Conservation (phyloP, 2,888 invertebrate genomes). For the Apodemia hepburni region DNA sequence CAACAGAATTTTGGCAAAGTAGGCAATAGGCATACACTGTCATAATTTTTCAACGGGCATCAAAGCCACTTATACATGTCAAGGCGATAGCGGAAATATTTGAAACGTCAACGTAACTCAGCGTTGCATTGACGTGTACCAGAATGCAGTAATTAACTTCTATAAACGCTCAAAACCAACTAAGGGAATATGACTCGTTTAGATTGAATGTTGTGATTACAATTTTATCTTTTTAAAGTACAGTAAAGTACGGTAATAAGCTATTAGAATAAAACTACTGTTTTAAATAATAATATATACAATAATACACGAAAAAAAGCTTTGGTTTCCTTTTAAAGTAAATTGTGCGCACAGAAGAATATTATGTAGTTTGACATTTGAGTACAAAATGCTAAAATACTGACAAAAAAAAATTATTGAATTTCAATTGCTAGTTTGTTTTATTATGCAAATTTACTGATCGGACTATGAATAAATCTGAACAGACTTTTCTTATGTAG, state of each 20-base stretch:
- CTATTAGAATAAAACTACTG: neutral
- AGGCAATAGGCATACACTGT: constrained; percentile 2
- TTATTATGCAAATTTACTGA: too few species aligned
- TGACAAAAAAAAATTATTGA: too few species aligned
- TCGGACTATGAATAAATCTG: too few species aligned
- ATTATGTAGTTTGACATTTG: too few species aligned
- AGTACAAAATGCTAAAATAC: too few species aligned
- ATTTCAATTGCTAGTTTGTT: too few species aligned
- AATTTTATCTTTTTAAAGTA: neutral
- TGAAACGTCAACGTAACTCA: neutral
- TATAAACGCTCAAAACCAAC: constrained; percentile 11
- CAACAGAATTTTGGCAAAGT: constrained; percentile 11
- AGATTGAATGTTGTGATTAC: neutral
- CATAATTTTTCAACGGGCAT: constrained; percentile 5
- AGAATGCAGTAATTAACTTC: constrained; percentile 18
- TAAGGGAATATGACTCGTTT: constrained; percentile 13
- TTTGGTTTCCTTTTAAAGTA: too few species aligned
- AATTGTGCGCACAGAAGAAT: too few species aligned
- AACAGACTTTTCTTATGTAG: too few species aligned
- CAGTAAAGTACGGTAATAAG: neutral
- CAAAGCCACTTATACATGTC: neutral
- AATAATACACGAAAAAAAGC: too few species aligned
- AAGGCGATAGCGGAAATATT: neutral
- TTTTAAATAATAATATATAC: too few species aligned
- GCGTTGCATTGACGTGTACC: constrained; percentile 7